Percentiles rank a stretch among this genome's conserved stretches.
phyloP scores from a whole-genome alignment of 2,888 invertebrate species.

The Napeogenes sylphis region DNA sequence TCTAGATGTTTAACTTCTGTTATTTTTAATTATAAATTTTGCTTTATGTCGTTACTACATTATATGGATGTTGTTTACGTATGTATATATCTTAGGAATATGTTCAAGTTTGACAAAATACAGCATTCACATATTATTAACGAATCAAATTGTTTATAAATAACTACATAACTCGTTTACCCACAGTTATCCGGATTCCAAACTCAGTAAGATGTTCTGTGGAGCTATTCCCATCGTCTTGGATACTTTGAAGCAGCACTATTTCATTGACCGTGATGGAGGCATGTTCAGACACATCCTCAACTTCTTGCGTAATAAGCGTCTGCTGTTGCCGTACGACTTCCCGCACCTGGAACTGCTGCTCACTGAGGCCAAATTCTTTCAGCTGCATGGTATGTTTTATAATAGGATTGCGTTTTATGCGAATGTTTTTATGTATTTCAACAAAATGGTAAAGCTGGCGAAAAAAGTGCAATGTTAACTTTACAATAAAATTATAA shows the following conservation, averaged over 20 bases:
- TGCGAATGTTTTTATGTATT: background rate
- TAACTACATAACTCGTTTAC: conserved; percentile 22
- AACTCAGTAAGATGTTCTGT: conserved; percentile 94
- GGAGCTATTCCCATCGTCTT: conserved; percentile 96
- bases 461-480: no score
- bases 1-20: no score
- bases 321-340: conserved; percentile 90
- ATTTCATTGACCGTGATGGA: conserved; percentile 99
- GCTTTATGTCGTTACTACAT: no score
- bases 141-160: background rate
- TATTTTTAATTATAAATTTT: no score
- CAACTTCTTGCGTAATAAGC: conserved; percentile 95
- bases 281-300: conserved; percentile 98
- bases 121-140: background rate
- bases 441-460: background rate
- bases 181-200: conserved; percentile 94
- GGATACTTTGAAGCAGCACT: conserved; percentile 97
- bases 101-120: no score
- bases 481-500: no score
- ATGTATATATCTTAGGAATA: no score
- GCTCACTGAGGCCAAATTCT: conserved; percentile 93
- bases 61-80: no score
- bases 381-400: conserved; percentile 90
- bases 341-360: conserved; percentile 92
- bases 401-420: background rate